Conservation (phyloP, 1,140 invertebrate species). For the Papilio dardanus region DNA sequence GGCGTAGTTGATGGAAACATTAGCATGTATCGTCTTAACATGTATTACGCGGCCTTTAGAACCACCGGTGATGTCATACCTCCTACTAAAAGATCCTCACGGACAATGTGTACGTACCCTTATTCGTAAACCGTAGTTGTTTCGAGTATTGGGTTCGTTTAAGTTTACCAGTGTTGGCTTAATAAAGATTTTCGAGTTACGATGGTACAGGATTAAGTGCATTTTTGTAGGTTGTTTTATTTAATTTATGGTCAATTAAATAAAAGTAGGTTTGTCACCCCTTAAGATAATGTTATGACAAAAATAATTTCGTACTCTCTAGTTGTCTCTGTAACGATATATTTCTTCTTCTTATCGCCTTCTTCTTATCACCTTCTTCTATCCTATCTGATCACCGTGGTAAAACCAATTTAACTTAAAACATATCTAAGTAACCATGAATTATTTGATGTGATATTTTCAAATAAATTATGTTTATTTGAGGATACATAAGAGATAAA, state of each 20-base stretch:
- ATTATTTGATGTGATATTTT: not conserved
- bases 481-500: not conserved
- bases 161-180: slow-evolving; percentile 1
- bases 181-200: not conserved
- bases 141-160: slow-evolving; percentile 10
- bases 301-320: too few relatives aligned
- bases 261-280: too few relatives aligned
- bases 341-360: too few relatives aligned
- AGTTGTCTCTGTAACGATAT: too few relatives aligned
- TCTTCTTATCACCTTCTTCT: too few relatives aligned
- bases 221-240: not conserved
- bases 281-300: too few relatives aligned
- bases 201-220: not conserved
- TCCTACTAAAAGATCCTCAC: slow-evolving; percentile 43
- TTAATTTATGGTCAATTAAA: not conserved
- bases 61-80: slow-evolving; percentile 49
- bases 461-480: not conserved
- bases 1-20: slow-evolving; percentile 27
- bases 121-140: slow-evolving; percentile 37
- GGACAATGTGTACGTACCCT: slow-evolving; percentile 44
- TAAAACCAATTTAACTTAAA: not conserved
- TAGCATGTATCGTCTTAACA: slow-evolving; percentile 40
- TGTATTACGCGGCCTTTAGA: slow-evolving; percentile 43
- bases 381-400: too few relatives aligned
- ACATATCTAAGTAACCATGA: not conserved